These are phyloP conservation scores for Bursaphelenchus mucronatus DNA, from an alignment of 1,140 invertebrate species.

Conservation along the genomic window DNA sequence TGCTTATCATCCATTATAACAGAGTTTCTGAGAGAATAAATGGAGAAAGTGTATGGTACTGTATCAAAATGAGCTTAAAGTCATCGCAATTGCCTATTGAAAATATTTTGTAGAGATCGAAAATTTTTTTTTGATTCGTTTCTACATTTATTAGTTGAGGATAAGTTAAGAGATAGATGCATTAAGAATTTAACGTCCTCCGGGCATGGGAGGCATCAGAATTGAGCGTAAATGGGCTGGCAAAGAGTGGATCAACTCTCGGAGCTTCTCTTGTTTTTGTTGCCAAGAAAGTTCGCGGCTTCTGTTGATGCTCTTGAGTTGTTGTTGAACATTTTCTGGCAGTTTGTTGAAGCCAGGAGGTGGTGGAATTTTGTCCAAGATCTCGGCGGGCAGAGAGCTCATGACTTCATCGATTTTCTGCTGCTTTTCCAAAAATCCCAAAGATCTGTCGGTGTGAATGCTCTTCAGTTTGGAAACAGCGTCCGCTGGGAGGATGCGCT, in stretches of 20 bases:
- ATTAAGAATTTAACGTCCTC: background rate
- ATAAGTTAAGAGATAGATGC: too few species aligned
- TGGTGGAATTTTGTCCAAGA: slow-evolving; percentile 49
- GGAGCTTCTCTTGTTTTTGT: slow-evolving; percentile 42
- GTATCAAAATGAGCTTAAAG: too few species aligned
- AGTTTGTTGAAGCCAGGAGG: slow-evolving; percentile 48
- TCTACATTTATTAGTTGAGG: too few species aligned
- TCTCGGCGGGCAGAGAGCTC: slow-evolving; percentile 39
- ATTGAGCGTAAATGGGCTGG: slow-evolving; percentile 14
- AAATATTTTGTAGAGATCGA: too few species aligned
- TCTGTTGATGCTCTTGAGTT: slow-evolving; percentile 44
- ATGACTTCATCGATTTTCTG: slow-evolving; percentile 51
- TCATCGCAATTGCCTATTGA: too few species aligned
- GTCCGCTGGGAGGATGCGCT: slow-evolving; percentile 43
- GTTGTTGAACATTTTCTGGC: slow-evolving; percentile 33
- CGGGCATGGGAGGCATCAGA: slow-evolving; percentile 10
- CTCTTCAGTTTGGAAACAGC: slow-evolving; percentile 43
- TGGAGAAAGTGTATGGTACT: too few species aligned
- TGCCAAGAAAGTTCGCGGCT: slow-evolving; percentile 41
- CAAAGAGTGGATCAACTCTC: slow-evolving; percentile 21
- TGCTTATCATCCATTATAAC: too few species aligned
- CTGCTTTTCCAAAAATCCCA: slow-evolving; percentile 43
- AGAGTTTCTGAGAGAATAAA: too few species aligned
- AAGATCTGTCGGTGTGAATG: slow-evolving; percentile 34
- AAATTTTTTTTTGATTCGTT: too few species aligned